These are phyloP conservation scores for Clarias laeviceps DNA, from an alignment of 2,797 vertebrate species.

Conservation along the genomic window DNA sequence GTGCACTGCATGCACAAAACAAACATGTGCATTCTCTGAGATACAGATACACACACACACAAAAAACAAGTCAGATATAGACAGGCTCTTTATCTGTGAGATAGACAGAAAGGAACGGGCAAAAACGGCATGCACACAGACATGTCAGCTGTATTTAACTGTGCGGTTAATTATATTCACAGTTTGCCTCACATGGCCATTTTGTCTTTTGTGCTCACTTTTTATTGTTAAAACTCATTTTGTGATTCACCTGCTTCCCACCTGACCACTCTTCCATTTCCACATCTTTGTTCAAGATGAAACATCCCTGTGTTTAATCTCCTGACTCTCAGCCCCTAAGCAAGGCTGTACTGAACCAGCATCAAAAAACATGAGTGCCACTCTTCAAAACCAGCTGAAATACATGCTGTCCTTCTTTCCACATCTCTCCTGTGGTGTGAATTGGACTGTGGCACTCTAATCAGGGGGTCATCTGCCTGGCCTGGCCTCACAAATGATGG, in stretches of 20 bases:
- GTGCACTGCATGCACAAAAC: slow-evolving; percentile 44
- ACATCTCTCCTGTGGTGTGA: slow-evolving; percentile 20
- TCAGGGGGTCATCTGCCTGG: slow-evolving; percentile 31
- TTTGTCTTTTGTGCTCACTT: not conserved
- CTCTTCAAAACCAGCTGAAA: slow-evolving; percentile 27
- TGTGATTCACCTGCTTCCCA: slow-evolving; percentile 17
- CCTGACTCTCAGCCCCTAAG: slow-evolving; percentile 5
- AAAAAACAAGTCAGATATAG: slow-evolving; percentile 27
- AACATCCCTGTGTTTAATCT: slow-evolving; percentile 25
- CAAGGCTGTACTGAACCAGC: slow-evolving; percentile 10
- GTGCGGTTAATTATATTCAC: not conserved
- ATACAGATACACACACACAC: slow-evolving; percentile 36
- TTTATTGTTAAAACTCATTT: slow-evolving; percentile 27
- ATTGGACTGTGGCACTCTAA: slow-evolving; percentile 17
- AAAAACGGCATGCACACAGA: not conserved
- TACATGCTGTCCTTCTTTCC: slow-evolving; percentile 18
- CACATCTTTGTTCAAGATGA: slow-evolving; percentile 25
- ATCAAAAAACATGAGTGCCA: slow-evolving; percentile 13
- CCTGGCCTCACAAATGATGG: slow-evolving; percentile 29
- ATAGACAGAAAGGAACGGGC: slow-evolving; percentile 1
- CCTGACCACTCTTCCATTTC: slow-evolving; percentile 18
- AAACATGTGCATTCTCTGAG: slow-evolving; percentile 46
- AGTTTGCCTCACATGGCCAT: not conserved
- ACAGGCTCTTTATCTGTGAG: not conserved
- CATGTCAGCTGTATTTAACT: not conserved